Conservation (phyloP, 2,113 vertebrate genomes). For the Saguinus midas region DNA sequence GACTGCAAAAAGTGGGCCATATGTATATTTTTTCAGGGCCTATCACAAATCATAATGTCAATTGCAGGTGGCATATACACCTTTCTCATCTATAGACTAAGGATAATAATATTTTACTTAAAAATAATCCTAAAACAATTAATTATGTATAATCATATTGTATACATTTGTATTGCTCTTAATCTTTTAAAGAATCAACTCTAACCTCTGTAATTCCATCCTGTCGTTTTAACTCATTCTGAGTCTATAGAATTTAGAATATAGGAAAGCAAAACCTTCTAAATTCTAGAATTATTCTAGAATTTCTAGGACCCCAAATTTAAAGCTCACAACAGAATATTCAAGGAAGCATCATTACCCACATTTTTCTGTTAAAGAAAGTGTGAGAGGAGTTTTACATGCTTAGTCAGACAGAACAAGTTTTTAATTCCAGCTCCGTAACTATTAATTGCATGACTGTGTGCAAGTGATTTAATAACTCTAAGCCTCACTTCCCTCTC, state of each 20-base stretch:
- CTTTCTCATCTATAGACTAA: background rate
- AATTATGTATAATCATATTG: background rate
- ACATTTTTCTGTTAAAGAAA: background rate
- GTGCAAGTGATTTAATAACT: background rate
- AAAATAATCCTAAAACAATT: background rate
- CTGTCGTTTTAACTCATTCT: background rate
- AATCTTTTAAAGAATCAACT: background rate
- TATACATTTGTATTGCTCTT: background rate
- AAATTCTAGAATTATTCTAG: background rate
- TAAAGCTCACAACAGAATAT: background rate
- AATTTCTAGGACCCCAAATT: background rate
- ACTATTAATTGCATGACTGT: background rate
- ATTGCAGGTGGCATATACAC: background rate
- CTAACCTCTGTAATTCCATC: fast-evolving
- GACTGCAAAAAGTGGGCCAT: fast-evolving
- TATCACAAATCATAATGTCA: background rate
- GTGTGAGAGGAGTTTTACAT: background rate
- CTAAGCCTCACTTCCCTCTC: background rate
- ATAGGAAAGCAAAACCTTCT: background rate
- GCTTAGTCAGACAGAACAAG: background rate
- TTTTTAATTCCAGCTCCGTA: background rate
- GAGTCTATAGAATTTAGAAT: background rate
- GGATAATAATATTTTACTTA: background rate
- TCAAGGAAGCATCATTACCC: background rate
- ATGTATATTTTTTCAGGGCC: background rate